phyloP scores from a whole-genome alignment of 1,140 invertebrate species.

The Drosophila mauritiana region DNA sequence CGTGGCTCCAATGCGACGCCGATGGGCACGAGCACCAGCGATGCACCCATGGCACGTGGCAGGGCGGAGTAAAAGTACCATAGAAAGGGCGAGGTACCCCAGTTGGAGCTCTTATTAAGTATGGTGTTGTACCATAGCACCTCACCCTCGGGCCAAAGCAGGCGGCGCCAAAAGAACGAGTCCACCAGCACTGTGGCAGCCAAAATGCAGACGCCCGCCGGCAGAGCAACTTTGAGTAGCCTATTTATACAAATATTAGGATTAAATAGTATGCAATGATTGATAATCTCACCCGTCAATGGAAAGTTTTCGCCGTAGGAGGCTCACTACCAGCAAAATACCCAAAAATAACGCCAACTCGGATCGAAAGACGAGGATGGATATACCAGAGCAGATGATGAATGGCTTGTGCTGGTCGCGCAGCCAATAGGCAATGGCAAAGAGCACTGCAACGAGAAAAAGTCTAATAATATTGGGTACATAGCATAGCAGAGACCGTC shows the following conservation, averaged over 20 bases:
- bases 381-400: conserved; percentile 92
- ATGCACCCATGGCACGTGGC: conserved; percentile 93
- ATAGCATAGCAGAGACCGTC: neutral
- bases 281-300: conserved; percentile 85
- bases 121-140: conserved; percentile 98
- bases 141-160: conserved; percentile 98
- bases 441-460: conserved; percentile 89
- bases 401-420: conserved; percentile 91
- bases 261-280: conserved; percentile 3
- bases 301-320: conserved; percentile 87
- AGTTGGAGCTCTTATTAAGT: conserved; percentile 97
- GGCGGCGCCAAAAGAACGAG: conserved; percentile 96
- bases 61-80: conserved; percentile 99
- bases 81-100: conserved; percentile 97
- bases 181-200: conserved; percentile 92
- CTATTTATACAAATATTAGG: conserved; percentile 85
- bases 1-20: conserved; percentile 91
- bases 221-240: conserved; percentile 89
- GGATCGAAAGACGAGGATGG: conserved; percentile 95
- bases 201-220: conserved; percentile 89
- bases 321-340: conserved; percentile 92
- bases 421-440: conserved; percentile 94
- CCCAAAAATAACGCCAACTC: conserved; percentile 96
- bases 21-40: conserved; percentile 92
- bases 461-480: neutral